These are phyloP conservation scores for Phyllopteryx taeniolatus DNA, from an alignment of 2,113 vertebrate genomes.

Conservation along the genomic window DNA sequence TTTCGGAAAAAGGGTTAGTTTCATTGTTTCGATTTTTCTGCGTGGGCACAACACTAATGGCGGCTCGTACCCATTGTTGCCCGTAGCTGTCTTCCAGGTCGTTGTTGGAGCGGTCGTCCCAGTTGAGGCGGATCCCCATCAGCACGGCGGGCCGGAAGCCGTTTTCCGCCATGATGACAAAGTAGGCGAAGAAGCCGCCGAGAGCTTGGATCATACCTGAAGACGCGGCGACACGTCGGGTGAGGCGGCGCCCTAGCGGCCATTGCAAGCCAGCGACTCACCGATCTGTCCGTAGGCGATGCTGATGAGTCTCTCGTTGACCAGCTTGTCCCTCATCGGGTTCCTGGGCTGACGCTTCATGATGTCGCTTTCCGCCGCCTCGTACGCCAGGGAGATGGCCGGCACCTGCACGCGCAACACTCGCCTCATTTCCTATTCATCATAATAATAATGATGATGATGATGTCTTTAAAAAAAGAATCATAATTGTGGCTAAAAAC, in stretches of 20 bases:
- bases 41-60: neutral
- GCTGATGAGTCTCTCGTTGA: constrained; percentile 78
- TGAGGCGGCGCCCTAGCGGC: too few species aligned
- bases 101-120: constrained; percentile 76
- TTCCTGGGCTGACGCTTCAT: constrained; percentile 79
- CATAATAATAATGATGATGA: too few species aligned
- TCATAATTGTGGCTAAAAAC: too few species aligned
- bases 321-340: constrained; percentile 73
- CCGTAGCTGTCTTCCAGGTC: constrained; percentile 87
- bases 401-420: constrained; percentile 66
- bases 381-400: constrained; percentile 78
- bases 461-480: too few species aligned
- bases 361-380: constrained; percentile 79
- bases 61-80: constrained; percentile 81
- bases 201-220: constrained; percentile 91
- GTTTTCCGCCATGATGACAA: constrained; percentile 85
- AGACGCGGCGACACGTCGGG: neutral
- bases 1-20: too few species aligned
- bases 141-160: constrained; percentile 76
- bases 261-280: constrained; percentile 19
- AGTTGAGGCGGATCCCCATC: constrained; percentile 78
- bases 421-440: too few species aligned
- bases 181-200: constrained; percentile 83
- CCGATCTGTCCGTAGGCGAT: constrained; percentile 80
- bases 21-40: neutral